Base-by-base conservation (phyloP, 2,113 vertebrate species). In the Macaca mulatta region DNA sequence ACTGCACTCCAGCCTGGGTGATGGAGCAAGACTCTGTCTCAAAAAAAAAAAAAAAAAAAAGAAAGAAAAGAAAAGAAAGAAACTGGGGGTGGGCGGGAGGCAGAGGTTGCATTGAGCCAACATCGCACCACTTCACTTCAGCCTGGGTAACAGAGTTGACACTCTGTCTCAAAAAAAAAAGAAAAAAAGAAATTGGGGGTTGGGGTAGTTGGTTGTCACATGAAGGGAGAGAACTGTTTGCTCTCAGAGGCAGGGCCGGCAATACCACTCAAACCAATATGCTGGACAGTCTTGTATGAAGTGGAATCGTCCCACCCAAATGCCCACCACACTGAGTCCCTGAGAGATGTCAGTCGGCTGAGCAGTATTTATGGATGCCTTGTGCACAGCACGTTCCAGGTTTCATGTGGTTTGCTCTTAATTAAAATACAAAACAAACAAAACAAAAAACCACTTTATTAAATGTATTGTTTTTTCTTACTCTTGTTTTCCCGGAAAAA, bases 261-360 rank as follows among this genome's bases (percentile, higher is more conserved):
- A 30, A 35, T 20, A 27, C 43, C 86, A 50, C 11, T 7, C 18
- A 43, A 81, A 27, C 67, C 43, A 23, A 12, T 14, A 7, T 27
- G 8, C 13, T 2, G 55, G 2, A n/a, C 7, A 0, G 14, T 57
- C 20, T 48, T 81, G 55, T 59, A 4, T 14, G 2, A 38, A 23
- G 70, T 72, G n/a, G n/a, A 72, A 38, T 22, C 11, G 9, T 72
- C 18, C n/a, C 18, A 10, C n/a, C 4, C 17, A 72, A 38, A 38
- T 72, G 35, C n/a, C n/a, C 70, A 1, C 35, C 11, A 35, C 32
- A 0, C 10, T 0, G 30, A 80, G 50, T 30, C 59, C 92, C 43
- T 30, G 45, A 25, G 89, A 52, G 64, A 2, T 6, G 6, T 25
- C 48, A 4, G 0, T 35, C 45, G 1, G 35, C 17, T 18, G 20